Evolutionary conservation across 1,140 invertebrate species (phyloP), one percentile per base, ranked within the genome.

Genomic region (Melipona quadrifasciata): DNA sequence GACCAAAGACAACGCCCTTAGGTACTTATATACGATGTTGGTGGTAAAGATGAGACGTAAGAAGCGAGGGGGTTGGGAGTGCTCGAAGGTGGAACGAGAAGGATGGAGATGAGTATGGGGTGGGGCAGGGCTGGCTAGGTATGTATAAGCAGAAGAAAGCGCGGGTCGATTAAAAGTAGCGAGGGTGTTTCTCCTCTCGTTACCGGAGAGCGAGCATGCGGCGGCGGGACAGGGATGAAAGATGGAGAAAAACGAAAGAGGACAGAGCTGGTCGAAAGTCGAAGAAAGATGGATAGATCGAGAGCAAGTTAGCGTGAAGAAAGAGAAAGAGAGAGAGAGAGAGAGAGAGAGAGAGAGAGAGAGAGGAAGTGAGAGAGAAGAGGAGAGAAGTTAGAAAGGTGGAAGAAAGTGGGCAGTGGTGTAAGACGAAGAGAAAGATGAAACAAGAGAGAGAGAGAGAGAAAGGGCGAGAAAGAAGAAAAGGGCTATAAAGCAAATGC

Each of bases 131-230:
- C 72, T 76, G 87, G 78, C 86, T 93, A 93, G 93, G 93, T 93
- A 93, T 94, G 93, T 94, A 94, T 94, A 94, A 95, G 94, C 93
- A 94, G 92, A 95, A 95, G 94, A 95, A 94, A 95, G 94, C 94
- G 93, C 93, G 94, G 94, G 94, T 95, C 94, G 94, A 95, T 95
- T 95, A 95, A 95, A 95, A 95, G 94, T 94, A 95, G 94, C 94
- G 94, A 95, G 94, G 94, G 94, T 95, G 94, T 95, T 95, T 95
- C 94, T 95, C 93, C 94, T 94, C 94, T 95, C 93, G 94, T 95
- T 95, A 95, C 93, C 91, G 91, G 86, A 88, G 90, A 90, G 86
- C 86, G 88, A 92, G 92, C 82, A 87, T 89, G 91, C 90, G 78
- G 84, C 73, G 19, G 78, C 76, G 83, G 84, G 87, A 82, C 75